phyloP scores from a whole-genome alignment of 2,113 vertebrate species.

The Neogale vison region DNA sequence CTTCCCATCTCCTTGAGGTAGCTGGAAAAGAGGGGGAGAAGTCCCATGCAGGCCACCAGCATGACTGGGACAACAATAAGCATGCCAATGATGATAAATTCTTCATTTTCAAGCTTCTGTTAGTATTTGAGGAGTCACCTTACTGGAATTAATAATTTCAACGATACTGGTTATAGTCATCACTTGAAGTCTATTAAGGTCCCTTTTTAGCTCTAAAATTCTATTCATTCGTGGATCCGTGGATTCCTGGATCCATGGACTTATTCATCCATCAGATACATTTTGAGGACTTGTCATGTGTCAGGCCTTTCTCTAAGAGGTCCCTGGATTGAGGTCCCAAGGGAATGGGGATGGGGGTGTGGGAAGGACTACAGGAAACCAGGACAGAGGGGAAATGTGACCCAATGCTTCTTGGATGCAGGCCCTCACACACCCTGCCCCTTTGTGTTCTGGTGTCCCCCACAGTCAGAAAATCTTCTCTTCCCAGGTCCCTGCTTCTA shows the following conservation, averaged over 20 bases:
- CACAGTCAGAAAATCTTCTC: background rate
- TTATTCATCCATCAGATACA: background rate
- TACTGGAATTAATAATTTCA: background rate
- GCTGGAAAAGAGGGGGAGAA: background rate
- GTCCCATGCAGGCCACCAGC: background rate
- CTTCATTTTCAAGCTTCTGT: background rate
- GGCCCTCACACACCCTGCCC: background rate
- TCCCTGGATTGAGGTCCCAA: background rate
- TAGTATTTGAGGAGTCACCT: background rate
- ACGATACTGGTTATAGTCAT: background rate
- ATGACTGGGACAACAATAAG: background rate
- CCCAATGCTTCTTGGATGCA: background rate
- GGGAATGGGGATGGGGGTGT: background rate
- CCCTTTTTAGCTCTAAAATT: background rate
- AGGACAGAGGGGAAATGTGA: background rate
- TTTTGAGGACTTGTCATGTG: background rate
- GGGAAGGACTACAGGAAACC: background rate
- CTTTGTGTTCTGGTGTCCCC: too few species aligned
- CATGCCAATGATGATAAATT: background rate
- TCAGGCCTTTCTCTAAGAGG: background rate
- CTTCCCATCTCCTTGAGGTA: background rate
- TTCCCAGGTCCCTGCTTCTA: background rate
- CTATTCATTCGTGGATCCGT: background rate
- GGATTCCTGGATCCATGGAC: background rate
- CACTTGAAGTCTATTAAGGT: background rate